phyloP scores from a whole-genome alignment of 1,140 invertebrate genomes.

The Drosophila rufa region DNA sequence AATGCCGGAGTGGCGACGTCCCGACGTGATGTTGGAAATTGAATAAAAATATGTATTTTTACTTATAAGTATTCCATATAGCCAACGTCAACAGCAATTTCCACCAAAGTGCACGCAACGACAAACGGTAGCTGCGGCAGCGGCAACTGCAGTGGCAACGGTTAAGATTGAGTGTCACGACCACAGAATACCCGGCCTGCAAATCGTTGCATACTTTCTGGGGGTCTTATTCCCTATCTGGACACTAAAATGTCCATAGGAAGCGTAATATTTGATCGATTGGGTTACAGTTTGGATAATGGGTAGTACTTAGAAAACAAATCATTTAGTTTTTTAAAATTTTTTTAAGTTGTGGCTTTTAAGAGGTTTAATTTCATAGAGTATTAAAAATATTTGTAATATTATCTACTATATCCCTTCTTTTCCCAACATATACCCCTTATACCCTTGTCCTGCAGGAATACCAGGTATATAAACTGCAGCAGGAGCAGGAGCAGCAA shows the following conservation, averaged over 20 bases:
- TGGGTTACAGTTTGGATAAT: neutral
- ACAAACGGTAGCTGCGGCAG: conserved; percentile 45
- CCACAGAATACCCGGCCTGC: neutral
- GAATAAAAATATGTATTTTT: conserved; percentile 65
- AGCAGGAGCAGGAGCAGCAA: conserved; percentile 17
- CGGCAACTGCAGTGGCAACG: conserved; percentile 2
- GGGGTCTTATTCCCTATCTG: neutral
- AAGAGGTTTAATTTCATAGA: neutral
- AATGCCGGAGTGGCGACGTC: conserved; percentile 56
- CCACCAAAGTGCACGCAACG: conserved; percentile 76
- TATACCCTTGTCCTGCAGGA: neutral
- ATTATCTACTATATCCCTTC: too few species aligned
- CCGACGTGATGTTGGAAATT: conserved; percentile 72
- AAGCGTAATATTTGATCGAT: too few species aligned
- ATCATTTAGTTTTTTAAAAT: too few species aligned
- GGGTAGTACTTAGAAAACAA: too few species aligned
- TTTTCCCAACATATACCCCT: neutral
- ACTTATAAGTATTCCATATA: conserved; percentile 63
- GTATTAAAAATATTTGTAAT: neutral
- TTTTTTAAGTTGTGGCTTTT: too few species aligned
- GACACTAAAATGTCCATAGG: neutral
- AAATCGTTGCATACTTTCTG: neutral
- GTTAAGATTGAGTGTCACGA: neutral
- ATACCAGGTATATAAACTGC: conserved; percentile 5
- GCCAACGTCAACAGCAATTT: conserved; percentile 74